A percentile compares a stretch with the other conserved stretches of the same genome.
These are phyloP conservation scores for Amia ocellicauda DNA, from an alignment of 2,113 vertebrate species.

Conservation along the genomic window DNA sequence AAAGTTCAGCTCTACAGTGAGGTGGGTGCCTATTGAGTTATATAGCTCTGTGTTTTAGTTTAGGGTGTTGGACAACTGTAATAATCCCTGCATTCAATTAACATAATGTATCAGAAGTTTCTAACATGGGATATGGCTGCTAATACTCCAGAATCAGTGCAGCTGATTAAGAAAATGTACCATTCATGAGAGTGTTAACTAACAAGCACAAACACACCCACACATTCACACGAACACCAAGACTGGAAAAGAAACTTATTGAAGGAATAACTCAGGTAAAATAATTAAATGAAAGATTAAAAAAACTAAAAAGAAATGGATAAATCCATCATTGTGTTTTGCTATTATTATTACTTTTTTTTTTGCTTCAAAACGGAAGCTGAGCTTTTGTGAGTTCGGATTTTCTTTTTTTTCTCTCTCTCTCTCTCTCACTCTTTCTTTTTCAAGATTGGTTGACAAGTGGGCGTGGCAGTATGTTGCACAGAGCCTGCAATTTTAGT, in stretches of 20 bases:
- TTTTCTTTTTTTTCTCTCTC: not conserved
- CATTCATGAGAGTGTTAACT: slow-evolving; percentile 47
- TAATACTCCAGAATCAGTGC: no score
- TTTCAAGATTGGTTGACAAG: slow-evolving; percentile 19
- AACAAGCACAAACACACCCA: slow-evolving; percentile 19
- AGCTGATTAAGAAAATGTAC: slow-evolving; percentile 16
- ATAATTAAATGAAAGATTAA: slow-evolving; percentile 56
- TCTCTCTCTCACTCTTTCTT: slow-evolving; percentile 9
- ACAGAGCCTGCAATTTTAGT: not conserved
- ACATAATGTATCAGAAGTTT: no score
- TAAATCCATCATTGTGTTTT: slow-evolving; percentile 55
- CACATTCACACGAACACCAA: slow-evolving; percentile 36
- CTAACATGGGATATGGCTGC: no score
- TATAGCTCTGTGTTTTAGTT: no score
- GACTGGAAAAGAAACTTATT: slow-evolving; percentile 64
- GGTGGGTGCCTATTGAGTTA: no score
- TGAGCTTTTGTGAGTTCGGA: slow-evolving; percentile 18
- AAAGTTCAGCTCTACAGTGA: no score
- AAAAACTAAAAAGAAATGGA: slow-evolving; percentile 60
- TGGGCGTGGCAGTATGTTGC: slow-evolving; percentile 6
- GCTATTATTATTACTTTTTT: slow-evolving; percentile 60
- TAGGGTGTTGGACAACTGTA: no score
- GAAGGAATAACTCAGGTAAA: slow-evolving; percentile 77
- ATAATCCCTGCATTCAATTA: no score
- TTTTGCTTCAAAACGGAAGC: slow-evolving; percentile 42